A percentile compares a stretch with the other conserved stretches of the same genome.
phyloP scores from a whole-genome alignment of 2,888 invertebrate genomes.

The Acrobeloides nanus region DNA sequence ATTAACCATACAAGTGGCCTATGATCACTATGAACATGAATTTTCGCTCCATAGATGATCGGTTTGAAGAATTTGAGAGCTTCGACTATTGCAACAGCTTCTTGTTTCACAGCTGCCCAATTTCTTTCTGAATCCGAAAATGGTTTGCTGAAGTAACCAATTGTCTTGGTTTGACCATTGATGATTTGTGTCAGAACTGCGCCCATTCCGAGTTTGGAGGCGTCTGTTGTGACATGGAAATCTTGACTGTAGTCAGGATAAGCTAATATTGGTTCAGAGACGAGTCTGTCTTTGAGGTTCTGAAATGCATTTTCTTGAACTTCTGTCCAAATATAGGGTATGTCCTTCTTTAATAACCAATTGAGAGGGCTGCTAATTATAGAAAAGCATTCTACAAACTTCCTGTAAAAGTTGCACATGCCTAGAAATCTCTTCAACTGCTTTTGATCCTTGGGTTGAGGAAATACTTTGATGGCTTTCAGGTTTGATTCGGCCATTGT shows the following conservation, averaged over 20 bases:
- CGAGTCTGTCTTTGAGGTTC: not conserved
- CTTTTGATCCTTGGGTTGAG: not conserved
- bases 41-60: not conserved
- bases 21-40: not conserved
- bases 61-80: not conserved
- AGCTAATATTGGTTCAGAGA: not conserved
- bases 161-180: not conserved
- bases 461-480: not conserved
- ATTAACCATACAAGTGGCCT: not conserved
- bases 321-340: not conserved
- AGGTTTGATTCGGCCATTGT: not conserved
- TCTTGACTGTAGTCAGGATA: not conserved
- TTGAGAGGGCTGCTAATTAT: not conserved
- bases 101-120: not conserved
- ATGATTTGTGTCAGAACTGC: not conserved
- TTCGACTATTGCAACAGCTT: not conserved
- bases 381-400: slow-evolving; percentile 3
- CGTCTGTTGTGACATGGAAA: slow-evolving; percentile 4
- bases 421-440: slow-evolving; percentile 4
- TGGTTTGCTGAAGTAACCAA: not conserved
- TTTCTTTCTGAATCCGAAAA: not conserved
- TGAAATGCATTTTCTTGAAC: not conserved
- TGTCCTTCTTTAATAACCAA: not conserved
- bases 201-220: not conserved
- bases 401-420: slow-evolving; percentile 6